These are phyloP conservation scores for Sphaerodactylus townsendi DNA, from an alignment of 2,113 vertebrate species.

Conservation along the genomic window DNA sequence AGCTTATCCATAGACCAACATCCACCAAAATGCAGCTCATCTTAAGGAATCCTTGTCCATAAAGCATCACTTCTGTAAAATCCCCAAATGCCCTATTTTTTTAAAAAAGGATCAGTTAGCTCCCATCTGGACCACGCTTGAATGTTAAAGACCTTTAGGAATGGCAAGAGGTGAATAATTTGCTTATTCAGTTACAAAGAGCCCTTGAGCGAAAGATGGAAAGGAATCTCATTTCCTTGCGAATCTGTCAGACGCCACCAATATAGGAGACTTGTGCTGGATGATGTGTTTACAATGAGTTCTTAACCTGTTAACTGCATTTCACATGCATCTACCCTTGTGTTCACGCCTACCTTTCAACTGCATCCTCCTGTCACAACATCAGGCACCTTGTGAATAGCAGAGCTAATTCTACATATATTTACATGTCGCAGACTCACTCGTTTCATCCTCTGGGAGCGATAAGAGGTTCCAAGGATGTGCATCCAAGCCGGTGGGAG, in stretches of 20 bases:
- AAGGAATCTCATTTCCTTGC: slow-evolving; percentile 18
- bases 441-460: not conserved
- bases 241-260: slow-evolving; percentile 28
- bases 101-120: slow-evolving; percentile 17
- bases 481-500: not conserved
- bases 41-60: slow-evolving; percentile 12
- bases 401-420: slow-evolving; percentile 5
- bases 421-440: slow-evolving; percentile 16
- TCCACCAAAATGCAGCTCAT: not conserved
- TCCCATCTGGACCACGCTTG: not conserved
- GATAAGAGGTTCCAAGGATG: not conserved
- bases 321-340: slow-evolving; percentile 9
- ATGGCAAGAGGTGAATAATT: slow-evolving; percentile 2
- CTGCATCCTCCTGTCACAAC: slow-evolving; percentile 21
- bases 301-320: slow-evolving; percentile 12
- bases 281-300: not conserved
- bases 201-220: slow-evolving; percentile 25
- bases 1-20: too few relatives aligned
- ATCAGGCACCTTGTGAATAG: slow-evolving; percentile 9
- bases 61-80: not conserved
- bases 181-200: slow-evolving; percentile 30
- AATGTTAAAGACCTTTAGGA: slow-evolving; percentile 9
- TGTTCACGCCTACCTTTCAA: slow-evolving; percentile 3
- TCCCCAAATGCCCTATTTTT: slow-evolving; percentile 23
- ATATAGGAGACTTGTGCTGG: slow-evolving; percentile 11